Conservation (phyloP, 2,113 vertebrate genomes). For the Triplophysa dalaica region DNA sequence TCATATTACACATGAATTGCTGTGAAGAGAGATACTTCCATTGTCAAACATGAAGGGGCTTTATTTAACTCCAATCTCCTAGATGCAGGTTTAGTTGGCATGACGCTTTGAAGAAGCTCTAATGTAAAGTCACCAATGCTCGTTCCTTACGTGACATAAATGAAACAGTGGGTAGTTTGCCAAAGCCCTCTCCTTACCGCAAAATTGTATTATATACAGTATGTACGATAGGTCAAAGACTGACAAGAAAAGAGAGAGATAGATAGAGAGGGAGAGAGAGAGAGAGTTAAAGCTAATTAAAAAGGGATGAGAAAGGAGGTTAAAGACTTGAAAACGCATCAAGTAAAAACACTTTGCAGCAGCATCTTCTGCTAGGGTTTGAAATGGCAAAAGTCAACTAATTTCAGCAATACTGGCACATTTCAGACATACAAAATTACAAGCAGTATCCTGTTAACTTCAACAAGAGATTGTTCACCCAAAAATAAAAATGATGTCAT, state of each 20-base stretch:
- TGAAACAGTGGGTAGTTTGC: not conserved
- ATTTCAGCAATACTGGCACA: no score
- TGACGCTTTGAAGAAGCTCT: not conserved
- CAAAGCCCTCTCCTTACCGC: conserved; percentile 16
- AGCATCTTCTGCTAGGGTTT: no score
- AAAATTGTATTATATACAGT: not conserved
- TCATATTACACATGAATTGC: not conserved
- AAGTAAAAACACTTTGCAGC: not conserved
- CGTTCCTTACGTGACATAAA: conserved; percentile 2
- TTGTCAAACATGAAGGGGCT: conserved; percentile 7
- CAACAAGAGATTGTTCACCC: no score
- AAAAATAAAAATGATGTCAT: no score
- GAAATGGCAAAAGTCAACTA: no score
- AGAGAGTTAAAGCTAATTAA: conserved; percentile 10
- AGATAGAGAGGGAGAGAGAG: not conserved
- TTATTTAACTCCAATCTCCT: not conserved
- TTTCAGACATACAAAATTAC: no score
- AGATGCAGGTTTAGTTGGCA: not conserved
- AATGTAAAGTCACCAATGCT: not conserved
- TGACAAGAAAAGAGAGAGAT: not conserved
- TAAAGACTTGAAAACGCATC: conserved; percentile 3
- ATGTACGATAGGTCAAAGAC: conserved; percentile 5
- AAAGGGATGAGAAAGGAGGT: conserved; percentile 22
- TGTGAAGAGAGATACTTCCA: not conserved
- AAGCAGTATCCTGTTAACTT: no score